Conservation (phyloP, 2,113 vertebrate species). For the Pygoscelis antarcticus region DNA sequence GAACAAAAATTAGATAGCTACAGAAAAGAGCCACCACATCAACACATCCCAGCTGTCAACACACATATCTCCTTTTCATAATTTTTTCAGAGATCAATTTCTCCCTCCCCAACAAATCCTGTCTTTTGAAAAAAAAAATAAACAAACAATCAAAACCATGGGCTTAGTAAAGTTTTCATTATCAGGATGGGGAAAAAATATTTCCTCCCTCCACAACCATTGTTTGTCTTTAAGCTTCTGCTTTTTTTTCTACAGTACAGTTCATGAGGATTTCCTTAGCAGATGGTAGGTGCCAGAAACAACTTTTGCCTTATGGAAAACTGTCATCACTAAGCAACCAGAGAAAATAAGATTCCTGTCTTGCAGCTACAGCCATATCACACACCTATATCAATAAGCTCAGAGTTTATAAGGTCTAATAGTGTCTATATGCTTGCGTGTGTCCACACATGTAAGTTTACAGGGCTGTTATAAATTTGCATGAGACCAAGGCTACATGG, state of each 20-base stretch:
- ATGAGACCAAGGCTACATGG: not conserved
- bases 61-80: not conserved
- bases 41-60: not conserved
- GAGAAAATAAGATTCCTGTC: not conserved
- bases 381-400: not conserved
- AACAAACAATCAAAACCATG: not conserved
- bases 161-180: not conserved
- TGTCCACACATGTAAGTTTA: not conserved
- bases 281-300: not conserved
- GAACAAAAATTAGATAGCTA: slow-evolving; percentile 21
- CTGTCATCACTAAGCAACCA: not conserved
- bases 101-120: not conserved
- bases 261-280: not conserved
- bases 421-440: not conserved
- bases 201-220: not conserved
- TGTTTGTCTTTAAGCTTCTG: not conserved
- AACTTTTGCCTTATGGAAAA: not conserved
- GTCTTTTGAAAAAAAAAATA: not conserved
- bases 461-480: not conserved
- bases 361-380: not conserved
- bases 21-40: not conserved
- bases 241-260: not conserved
- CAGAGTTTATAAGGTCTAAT: not conserved
- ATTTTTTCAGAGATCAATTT: not conserved
- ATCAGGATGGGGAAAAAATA: not conserved